Conservation (phyloP, 1,140 invertebrate genomes). For the Planococcus citri region DNA sequence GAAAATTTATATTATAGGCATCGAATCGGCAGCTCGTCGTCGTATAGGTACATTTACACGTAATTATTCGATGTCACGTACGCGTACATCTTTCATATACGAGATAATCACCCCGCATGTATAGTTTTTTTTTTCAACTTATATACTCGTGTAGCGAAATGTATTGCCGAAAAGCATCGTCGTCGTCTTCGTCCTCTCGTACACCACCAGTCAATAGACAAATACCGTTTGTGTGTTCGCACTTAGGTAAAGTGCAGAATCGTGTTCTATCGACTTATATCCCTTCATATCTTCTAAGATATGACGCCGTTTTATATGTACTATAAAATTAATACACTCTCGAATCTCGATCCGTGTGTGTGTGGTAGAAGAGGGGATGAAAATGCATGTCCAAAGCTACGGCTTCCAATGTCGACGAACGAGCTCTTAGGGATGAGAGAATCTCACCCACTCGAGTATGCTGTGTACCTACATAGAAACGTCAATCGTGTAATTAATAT, state of each 20-base stretch:
- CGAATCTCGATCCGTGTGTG: too few relatives aligned
- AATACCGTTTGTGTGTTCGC: conserved; percentile 13
- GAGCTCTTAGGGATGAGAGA: too few relatives aligned
- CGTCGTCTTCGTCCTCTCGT: too few relatives aligned
- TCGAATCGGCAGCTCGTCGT: too few relatives aligned
- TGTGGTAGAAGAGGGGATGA: too few relatives aligned
- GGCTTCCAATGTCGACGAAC: too few relatives aligned
- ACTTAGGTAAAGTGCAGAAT: conserved; percentile 19
- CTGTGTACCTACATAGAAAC: too few relatives aligned
- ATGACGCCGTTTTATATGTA: conserved; percentile 7
- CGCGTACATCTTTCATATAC: neutral
- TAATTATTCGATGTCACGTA: neutral
- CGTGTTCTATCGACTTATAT: conserved; percentile 17
- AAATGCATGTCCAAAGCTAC: too few relatives aligned
- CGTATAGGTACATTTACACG: too few relatives aligned
- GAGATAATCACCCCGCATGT: neutral
- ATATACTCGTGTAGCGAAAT: neutral
- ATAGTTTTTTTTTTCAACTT: neutral
- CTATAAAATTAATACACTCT: neutral
- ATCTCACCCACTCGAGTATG: too few relatives aligned
- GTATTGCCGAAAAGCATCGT: neutral
- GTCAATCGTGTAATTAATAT: too few relatives aligned
- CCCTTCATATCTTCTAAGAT: conserved; percentile 15
- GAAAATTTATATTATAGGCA: neutral
- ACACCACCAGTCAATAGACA: conserved; percentile 20